Evolutionary conservation across 2,797 vertebrate species (phyloP), one percentile per base, ranked within the genome.

Genomic region (Cossypha niveicapilla): DNA sequence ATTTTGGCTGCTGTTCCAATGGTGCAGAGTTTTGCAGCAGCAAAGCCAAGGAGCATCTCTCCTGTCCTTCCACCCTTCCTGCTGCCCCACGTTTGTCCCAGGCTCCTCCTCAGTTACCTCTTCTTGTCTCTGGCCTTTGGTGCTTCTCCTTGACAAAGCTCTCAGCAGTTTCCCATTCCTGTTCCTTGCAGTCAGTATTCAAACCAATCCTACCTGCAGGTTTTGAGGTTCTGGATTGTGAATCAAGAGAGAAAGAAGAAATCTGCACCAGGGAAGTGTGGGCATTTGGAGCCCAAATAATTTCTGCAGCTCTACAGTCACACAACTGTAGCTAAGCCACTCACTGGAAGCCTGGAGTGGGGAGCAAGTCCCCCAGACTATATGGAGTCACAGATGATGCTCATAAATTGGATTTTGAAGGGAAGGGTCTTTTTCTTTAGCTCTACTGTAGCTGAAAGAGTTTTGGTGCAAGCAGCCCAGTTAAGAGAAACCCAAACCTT

Each of bases 41-140:
- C 62, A 66, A 44, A 58, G 15, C 61, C 54, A 25, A 37, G 39
- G 53, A 28, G 47, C 54, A 13, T 19, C 5, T 47, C 35, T 84
- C 17, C 30, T 51, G 41, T 47, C 34, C 58, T 14, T 62, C 12
- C 16, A 4, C 32, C 30, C 47, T 90, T 28, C 18, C 15, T 2
- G 4, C 76, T 45, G 62, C 58, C 62, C 63, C n/a, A 8, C 0
- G 0, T 39, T 65, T 1, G 0, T 61, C 42, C 4, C 37, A 68
- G 44, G 13, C 51, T 72, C 53, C 39, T 44, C 66, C 57, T 74
- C 44, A 12, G 42, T 60, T 32, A 8, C n/a, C 9, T 77, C 30
- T 32, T 45, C 22, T 58, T 39, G 17, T 45, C 63, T 80, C 68
- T 73, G 71, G 16, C 56, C 39, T 61, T 30, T 70, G 56, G 18